Evolutionary conservation across 2,888 invertebrate species (phyloP).

Genomic region (Trisateles emortualis): DNA sequence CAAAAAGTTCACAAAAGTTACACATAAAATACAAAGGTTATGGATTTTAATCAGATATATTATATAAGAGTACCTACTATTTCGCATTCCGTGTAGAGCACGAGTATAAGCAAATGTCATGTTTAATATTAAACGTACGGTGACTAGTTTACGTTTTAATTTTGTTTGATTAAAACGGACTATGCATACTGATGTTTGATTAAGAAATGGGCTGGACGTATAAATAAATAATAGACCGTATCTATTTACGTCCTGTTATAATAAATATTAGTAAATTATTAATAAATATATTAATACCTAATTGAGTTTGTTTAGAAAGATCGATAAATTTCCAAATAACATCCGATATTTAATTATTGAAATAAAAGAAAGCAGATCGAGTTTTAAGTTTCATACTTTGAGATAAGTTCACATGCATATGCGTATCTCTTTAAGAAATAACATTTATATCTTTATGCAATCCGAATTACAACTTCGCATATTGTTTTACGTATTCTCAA

Average conservation of each 20-base stretch:
- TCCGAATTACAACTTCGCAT: too few relatives aligned
- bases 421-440: too few relatives aligned
- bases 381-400: too few relatives aligned
- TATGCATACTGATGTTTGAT: background rate
- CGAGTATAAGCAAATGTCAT: slow-evolving; percentile 10
- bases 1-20: too few relatives aligned
- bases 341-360: too few relatives aligned
- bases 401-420: too few relatives aligned
- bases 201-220: background rate
- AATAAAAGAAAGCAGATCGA: too few relatives aligned
- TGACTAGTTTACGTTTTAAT: slow-evolving; percentile 11
- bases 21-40: background rate
- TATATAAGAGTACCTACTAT: background rate
- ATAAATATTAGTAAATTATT: background rate
- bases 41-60: background rate
- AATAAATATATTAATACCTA: too few relatives aligned
- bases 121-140: slow-evolving; percentile 6
- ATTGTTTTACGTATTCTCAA: too few relatives aligned
- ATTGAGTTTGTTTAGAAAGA: background rate
- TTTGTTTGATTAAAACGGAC: slow-evolving; percentile 9
- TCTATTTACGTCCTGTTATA: too few relatives aligned
- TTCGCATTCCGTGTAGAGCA: background rate
- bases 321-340: too few relatives aligned
- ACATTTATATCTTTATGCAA: too few relatives aligned
- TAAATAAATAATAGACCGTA: slow-evolving; percentile 2